Evolutionary conservation across 2,113 vertebrate species (phyloP), one percentile per base, ranked within the genome.

Genomic region (Muscicapa adusta): DNA sequence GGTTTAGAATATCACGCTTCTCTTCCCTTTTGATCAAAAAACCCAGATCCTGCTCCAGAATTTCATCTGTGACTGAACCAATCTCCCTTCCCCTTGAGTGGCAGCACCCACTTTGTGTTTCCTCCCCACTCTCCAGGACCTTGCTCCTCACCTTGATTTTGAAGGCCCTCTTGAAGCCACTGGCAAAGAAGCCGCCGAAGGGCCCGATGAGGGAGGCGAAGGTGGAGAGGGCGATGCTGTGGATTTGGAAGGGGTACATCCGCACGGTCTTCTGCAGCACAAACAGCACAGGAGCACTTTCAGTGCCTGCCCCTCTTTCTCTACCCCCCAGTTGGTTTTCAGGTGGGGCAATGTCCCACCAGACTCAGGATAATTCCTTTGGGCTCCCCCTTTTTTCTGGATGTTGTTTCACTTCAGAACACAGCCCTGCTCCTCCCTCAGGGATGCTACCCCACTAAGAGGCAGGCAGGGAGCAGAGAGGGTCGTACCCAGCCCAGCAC

Each of bases 191-290:
- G 9, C 99, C 99, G 25, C 99, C 99, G 0, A 99, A 99, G 0
- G 99, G 99, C 12, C 99, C 99, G 5, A 99, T 98, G 83, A 99
- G 98, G 20, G 99, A 99, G 87, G 99, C 99, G 1, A 99, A 99
- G 10, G 98, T 98, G 34, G 99, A 99, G 8, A 99, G 99, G 3
- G 99, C 99, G 1, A 99, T 98, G 97, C 99, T 99, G 98, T 99
- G 99, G 94, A 99, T 99, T 97, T 99, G 99, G 98, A 99, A 99
- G 2, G 99, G 99, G 83, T 98, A 99, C 96, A 99, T 98, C 95
- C 98, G 96, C 63, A 99, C 98, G 0, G 98, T 99, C 94, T 98
- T 98, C 99, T 99, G 97, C 88, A 88, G 93, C 48, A 33, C 12
- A 24, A n/a, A 56, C 42, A 4, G 38, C 62, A 89, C 45, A 51